Conservation (phyloP, 2,888 invertebrate species). For the Yponomeuta sedellus region DNA sequence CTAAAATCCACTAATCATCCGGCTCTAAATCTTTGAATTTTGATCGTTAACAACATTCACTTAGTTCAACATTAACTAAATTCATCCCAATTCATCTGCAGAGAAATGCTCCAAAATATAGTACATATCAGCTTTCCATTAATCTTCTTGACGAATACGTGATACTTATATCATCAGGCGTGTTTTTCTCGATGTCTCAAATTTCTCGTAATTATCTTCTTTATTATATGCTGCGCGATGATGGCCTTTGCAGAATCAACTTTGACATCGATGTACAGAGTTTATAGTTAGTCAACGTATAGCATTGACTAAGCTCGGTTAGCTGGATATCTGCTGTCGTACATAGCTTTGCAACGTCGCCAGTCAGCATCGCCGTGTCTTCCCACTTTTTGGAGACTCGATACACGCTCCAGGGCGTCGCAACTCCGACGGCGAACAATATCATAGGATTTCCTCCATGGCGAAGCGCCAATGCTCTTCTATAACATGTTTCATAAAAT, state of each 20-base stretch:
- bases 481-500: slow-evolving; percentile 74
- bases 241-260: not conserved
- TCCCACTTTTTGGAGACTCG: slow-evolving; percentile 31
- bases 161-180: not conserved
- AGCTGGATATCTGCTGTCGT: not conserved
- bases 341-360: not conserved
- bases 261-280: not conserved
- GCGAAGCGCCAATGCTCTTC: slow-evolving; percentile 59
- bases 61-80: not conserved
- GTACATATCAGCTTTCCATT: not conserved
- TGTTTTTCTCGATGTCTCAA: not conserved
- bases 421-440: slow-evolving; percentile 64
- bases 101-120: not conserved
- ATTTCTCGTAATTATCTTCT: not conserved
- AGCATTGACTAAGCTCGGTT: not conserved
- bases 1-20: slow-evolving; percentile 5
- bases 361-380: slow-evolving; percentile 4
- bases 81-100: not conserved
- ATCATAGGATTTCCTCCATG: slow-evolving; percentile 71
- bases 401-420: slow-evolving; percentile 44
- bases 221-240: not conserved
- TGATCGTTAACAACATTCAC: slow-evolving; percentile 10
- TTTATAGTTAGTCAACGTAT: not conserved
- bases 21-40: not conserved
- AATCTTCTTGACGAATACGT: not conserved